Conservation (phyloP, 2,888 invertebrate genomes). For the Pseudococcus viburni region DNA sequence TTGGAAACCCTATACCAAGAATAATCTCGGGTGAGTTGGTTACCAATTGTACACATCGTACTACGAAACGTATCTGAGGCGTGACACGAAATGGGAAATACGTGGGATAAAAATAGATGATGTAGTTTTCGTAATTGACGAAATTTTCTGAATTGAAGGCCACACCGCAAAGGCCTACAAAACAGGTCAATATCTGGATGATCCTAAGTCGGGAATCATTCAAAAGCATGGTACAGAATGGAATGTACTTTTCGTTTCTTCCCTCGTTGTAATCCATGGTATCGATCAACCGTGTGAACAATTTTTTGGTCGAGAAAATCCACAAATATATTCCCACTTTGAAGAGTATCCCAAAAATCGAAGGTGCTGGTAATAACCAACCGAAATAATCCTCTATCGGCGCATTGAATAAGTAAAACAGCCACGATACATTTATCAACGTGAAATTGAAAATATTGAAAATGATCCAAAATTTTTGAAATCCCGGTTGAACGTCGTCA, state of each 20-base stretch:
- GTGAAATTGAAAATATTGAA: not conserved
- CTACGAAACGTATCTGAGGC: not conserved
- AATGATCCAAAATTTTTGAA: not conserved
- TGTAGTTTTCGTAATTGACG: not conserved
- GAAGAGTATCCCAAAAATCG: not conserved
- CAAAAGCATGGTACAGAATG: not conserved
- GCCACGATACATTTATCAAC: not conserved
- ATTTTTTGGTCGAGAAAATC: not conserved
- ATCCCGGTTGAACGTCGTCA: not conserved
- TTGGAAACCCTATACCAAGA: not conserved
- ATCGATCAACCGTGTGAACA: not conserved
- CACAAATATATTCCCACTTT: not conserved
- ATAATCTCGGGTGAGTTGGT: not conserved
- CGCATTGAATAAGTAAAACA: not conserved
- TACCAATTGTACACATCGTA: not conserved
- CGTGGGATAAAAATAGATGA: not conserved
- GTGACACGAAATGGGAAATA: not conserved
- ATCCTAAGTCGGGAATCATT: not conserved
- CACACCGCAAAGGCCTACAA: not conserved
- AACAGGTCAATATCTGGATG: not conserved
- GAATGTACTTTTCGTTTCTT: not conserved
- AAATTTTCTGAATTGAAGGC: not conserved
- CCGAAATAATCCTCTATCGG: not conserved
- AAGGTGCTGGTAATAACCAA: not conserved
- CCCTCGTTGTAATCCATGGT: not conserved